Evolutionary conservation across 2,113 vertebrate genomes (phyloP), one percentile per base, ranked within the genome.

Genomic region (Mastomys coucha): DNA sequence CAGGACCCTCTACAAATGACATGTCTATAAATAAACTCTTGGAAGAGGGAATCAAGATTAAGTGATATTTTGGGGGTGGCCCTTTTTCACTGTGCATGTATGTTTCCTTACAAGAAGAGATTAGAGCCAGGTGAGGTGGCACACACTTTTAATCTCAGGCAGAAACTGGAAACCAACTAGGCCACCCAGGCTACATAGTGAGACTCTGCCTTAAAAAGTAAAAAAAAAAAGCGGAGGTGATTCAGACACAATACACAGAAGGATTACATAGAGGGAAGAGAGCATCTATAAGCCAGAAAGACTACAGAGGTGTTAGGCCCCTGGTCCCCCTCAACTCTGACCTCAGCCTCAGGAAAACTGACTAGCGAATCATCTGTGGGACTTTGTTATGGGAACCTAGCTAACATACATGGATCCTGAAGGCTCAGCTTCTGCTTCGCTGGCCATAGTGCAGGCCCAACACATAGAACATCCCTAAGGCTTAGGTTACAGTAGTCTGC

Each of bases 281-380:
- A 63, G 58, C n/a, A 65, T 84, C n/a, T 4, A 10, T 65, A 65
- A 17, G 75, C 10, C 39, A 72, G 69, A 76, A 49, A 13, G 56
- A 53, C 14, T 14, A 31, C 13, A 0, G 60, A 24, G 42, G 85
- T 53, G 0, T 24, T 4, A 10, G 36, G 4, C 67, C 20, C 13
- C 58, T 7, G 0, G 3, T 12, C 16, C 3, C 31, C 70, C 4
- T 0, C 26, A 4, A 13, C 19, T 2, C 0, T 12, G 51, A 31
- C 4, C 49, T 73, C 24, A 0, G 19, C 6, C n/a, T 78, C 31
- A 0, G 14, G 45, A 63, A 13, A 31, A 2, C 3, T 3, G 33
- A 24, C 7, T 0, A 49, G 3, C 5, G 36, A 0, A 0, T 31
- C 3, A 0, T 45, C 70, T 3, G 1, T 0, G 7, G 65, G 14